Evolutionary conservation across 1,140 invertebrate genomes (phyloP).

Genomic region (Hyles vespertilio): DNA sequence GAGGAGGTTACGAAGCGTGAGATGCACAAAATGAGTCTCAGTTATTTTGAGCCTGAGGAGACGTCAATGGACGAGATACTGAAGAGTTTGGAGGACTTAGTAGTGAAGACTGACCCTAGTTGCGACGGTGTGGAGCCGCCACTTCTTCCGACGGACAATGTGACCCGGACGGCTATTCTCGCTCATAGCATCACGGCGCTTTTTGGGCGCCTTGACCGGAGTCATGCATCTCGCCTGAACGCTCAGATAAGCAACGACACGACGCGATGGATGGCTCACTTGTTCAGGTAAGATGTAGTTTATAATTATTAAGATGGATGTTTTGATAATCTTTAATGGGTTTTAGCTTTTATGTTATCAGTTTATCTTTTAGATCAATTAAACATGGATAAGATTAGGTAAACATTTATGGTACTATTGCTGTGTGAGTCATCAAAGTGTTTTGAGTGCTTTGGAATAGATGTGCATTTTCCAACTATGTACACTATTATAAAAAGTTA

Average conservation of each 20-base stretch:
- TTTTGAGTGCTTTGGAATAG: no score
- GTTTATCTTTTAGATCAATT: constrained; percentile 27
- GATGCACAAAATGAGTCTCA: constrained; percentile 55
- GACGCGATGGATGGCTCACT: constrained; percentile 85
- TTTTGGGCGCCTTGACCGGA: constrained; percentile 81
- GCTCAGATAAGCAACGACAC: constrained; percentile 85
- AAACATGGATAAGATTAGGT: constrained; percentile 26
- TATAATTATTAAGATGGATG: neutral
- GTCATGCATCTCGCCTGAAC: constrained; percentile 82
- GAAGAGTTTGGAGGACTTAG: constrained; percentile 61
- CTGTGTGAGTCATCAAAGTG: no score
- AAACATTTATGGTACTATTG: no score
- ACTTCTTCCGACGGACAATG: constrained; percentile 63
- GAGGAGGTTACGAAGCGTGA: constrained; percentile 58
- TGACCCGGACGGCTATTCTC: constrained; percentile 81
- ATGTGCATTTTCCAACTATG: no score
- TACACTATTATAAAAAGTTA: no score
- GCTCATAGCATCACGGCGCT: constrained; percentile 86
- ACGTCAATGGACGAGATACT: constrained; percentile 67
- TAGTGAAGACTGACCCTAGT: constrained; percentile 61
- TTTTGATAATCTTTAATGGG: constrained; percentile 7
- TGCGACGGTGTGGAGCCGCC: constrained; percentile 59
- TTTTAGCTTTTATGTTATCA: constrained; percentile 19
- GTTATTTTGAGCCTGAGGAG: constrained; percentile 66
- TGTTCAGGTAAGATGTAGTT: constrained; percentile 80